A percentile compares a stretch with the other conserved stretches of the same genome.
phyloP scores from a whole-genome alignment of 2,113 vertebrate species.

The Micronycteris hirsuta region DNA sequence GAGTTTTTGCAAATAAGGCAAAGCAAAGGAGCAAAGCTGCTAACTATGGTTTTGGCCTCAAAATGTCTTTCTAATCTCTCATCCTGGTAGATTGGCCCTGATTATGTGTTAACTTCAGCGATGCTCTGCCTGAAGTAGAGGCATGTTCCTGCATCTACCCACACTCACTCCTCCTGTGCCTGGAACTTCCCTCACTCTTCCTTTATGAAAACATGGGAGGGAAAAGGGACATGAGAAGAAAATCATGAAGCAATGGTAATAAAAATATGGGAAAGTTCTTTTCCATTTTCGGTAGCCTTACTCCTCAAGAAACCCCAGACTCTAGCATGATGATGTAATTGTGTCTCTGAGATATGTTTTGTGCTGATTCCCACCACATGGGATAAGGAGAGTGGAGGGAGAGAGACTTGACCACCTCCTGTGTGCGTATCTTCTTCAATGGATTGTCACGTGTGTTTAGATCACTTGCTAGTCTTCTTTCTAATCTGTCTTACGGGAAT shows the following conservation, averaged over 20 bases:
- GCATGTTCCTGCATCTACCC: not conserved
- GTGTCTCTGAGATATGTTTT: not conserved
- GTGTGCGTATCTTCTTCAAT: not conserved
- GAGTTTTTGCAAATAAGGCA: not conserved
- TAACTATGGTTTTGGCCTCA: not conserved
- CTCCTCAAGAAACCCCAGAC: not conserved
- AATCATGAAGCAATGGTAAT: not conserved
- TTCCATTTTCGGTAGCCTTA: not conserved
- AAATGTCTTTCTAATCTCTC: not conserved
- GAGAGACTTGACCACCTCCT: not conserved
- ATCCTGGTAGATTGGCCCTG: not conserved
- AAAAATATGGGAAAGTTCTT: not conserved
- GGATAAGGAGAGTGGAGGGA: not conserved
- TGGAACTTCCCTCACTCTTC: not conserved
- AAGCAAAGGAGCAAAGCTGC: not conserved
- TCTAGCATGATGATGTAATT: not conserved
- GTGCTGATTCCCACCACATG: not conserved
- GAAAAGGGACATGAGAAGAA: not conserved
- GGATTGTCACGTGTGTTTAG: slow-evolving; percentile 12
- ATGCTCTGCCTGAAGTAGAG: not conserved
- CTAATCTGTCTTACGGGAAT: slow-evolving; percentile 22
- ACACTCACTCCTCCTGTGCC: not conserved
- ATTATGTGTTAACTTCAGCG: not conserved
- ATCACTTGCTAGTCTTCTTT: not conserved
- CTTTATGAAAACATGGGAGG: not conserved